Conservation (phyloP, 2,113 vertebrate species). For the Scopus umbretta region DNA sequence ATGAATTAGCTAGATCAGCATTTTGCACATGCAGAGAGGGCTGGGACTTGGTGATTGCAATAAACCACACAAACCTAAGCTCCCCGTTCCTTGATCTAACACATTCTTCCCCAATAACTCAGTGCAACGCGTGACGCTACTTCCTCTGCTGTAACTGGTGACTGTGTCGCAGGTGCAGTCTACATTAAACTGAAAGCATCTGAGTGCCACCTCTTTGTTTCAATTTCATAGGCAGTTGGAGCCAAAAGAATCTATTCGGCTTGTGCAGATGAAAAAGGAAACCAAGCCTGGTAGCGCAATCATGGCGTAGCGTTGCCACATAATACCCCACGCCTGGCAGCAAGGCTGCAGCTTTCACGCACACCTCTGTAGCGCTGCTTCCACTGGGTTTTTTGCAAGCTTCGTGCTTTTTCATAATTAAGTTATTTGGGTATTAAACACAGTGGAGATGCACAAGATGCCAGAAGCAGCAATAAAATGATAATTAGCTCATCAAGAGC, state of each 20-base stretch:
- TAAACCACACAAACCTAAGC: background rate
- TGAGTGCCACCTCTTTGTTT: conserved; percentile 13
- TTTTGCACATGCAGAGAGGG: conserved; percentile 12
- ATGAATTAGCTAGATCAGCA: conserved; percentile 51
- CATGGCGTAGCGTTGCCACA: background rate
- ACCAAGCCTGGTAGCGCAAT: background rate
- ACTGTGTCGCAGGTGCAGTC: background rate
- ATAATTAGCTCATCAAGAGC: conserved; percentile 74
- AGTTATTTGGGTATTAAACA: conserved; percentile 60
- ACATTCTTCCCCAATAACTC: background rate
- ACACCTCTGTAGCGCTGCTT: background rate
- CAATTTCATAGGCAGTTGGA: conserved; percentile 15
- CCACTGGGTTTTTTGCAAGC: background rate
- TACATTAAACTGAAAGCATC: background rate
- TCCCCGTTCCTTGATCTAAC: background rate
- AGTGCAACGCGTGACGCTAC: background rate
- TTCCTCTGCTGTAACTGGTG: background rate
- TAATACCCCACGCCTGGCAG: background rate
- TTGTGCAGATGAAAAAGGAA: conserved; percentile 9
- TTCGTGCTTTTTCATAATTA: conserved; percentile 50
- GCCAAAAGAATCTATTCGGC: background rate
- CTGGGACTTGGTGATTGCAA: background rate
- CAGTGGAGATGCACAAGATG: conserved; percentile 57
- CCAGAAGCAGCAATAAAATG: conserved; percentile 70
- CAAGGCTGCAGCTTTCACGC: background rate